Evolutionary conservation across 2,888 invertebrate species (phyloP), one percentile per base, ranked within the genome.

Genomic region (Cheilosia urbana): DNA sequence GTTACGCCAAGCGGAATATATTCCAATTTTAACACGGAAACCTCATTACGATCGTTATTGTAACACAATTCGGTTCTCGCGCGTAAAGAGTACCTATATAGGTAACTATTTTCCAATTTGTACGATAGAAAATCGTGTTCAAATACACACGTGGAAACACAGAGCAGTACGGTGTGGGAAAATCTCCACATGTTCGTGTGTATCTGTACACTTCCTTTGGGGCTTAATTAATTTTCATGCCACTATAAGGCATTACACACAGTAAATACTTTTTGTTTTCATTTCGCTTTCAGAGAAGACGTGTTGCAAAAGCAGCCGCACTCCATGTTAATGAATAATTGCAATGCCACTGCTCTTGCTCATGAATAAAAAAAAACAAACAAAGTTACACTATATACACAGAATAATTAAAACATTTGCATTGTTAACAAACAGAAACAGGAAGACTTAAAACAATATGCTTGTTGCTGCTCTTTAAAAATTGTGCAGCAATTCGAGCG

Each of bases 161-260:
- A 17, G 24, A 24, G n/a, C 58, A 65, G 13, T 27, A 17, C 58
- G 53, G 13, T 47, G 60, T 79, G 73, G 73, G 66, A 80, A 80
- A 53, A 17, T 37, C 53, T 34, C 21, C 79, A 80, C 73, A 73
- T 80, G 79, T 55, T 19, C 42, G 47, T 51, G 53, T 42, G 65
- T 51, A 51, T 19, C 7, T 47, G 34, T 13, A 45, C 47, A 58
- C 21, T 45, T 58, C 60, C 51, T 45, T 73, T 66, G 42, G 65
- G 66, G 51, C 42, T 62, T 65, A 80, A 80, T 80, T 80, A 73
- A 65, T 72, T 79, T 77, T 42, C 60, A 63, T n/a, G 21, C 37
- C 24, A 42, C 51, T n/a, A 24, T 42, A 60, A 9, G 30, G 15
- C 30, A 24, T 34, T 47, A 47, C 45, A 60, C 42, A 68, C 58